Conservation (phyloP, 2,797 vertebrate species). For the Philypnodon macrostomus region DNA sequence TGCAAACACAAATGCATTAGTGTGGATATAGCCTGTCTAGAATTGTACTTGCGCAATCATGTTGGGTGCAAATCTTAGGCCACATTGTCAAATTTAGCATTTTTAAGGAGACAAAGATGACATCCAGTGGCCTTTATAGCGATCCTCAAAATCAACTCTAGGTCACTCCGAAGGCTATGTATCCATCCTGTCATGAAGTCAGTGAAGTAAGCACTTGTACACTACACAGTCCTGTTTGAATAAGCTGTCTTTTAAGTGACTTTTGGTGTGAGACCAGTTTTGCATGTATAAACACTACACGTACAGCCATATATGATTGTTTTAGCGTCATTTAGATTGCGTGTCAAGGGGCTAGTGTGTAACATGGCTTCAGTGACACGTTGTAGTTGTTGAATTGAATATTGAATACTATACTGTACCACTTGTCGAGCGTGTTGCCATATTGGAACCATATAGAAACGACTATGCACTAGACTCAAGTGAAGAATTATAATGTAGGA, state of each 20-base stretch:
- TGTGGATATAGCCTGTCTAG: slow-evolving; percentile 3
- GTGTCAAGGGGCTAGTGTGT: too few species aligned
- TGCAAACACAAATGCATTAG: too few species aligned
- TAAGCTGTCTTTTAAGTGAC: slow-evolving; percentile 63
- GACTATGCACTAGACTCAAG: too few species aligned
- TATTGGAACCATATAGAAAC: too few species aligned
- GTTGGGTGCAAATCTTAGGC: too few species aligned
- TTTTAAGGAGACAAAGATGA: slow-evolving; percentile 1
- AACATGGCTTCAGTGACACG: not conserved
- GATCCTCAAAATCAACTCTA: slow-evolving; percentile 16
- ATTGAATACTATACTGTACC: too few species aligned
- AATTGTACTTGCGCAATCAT: slow-evolving; percentile 39
- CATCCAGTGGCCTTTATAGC: slow-evolving; percentile 12
- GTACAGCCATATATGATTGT: not conserved
- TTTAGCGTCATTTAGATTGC: too few species aligned
- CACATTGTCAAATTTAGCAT: slow-evolving; percentile 15
- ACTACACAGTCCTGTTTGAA: slow-evolving; percentile 55
- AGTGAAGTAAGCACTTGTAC: slow-evolving; percentile 69
- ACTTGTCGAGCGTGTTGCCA: too few species aligned
- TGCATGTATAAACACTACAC: not conserved
- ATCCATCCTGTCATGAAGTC: slow-evolving; percentile 43
- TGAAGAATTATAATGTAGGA: too few species aligned
- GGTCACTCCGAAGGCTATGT: slow-evolving; percentile 20
- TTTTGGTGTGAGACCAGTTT: too few species aligned
- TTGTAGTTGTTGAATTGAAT: too few species aligned